phyloP scores from a whole-genome alignment of 2,888 invertebrate genomes.

The Thera obeliscata region DNA sequence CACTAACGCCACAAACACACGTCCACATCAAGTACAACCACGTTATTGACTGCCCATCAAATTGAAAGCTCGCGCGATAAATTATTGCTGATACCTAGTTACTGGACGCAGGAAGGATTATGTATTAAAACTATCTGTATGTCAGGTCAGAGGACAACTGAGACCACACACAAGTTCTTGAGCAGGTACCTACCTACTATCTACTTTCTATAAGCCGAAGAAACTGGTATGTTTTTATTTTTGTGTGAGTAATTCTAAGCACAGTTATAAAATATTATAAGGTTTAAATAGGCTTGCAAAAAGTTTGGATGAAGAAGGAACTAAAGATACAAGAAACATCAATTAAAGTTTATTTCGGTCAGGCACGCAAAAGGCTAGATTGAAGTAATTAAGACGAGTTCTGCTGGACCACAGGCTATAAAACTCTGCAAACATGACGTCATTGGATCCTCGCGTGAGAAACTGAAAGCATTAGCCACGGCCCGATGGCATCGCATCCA shows the following conservation, averaged over 20 bases:
- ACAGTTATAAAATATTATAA: too few relatives aligned
- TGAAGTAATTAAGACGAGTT: slow-evolving; percentile 49
- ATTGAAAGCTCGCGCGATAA: slow-evolving; percentile 60
- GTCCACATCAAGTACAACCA: slow-evolving; percentile 59
- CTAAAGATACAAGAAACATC: slow-evolving; percentile 11
- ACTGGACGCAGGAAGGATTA: slow-evolving; percentile 36
- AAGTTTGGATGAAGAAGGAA: too few relatives aligned
- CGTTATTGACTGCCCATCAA: slow-evolving; percentile 64
- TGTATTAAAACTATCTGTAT: slow-evolving; percentile 30
- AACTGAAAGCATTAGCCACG: slow-evolving; percentile 51
- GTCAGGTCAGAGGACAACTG: slow-evolving; percentile 39
- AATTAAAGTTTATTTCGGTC: slow-evolving; percentile 39
- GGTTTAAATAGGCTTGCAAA: too few relatives aligned
- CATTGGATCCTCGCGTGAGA: slow-evolving; percentile 57
- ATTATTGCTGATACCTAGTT: slow-evolving; percentile 52
- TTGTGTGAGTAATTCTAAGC: too few relatives aligned
- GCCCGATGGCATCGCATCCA: slow-evolving; percentile 34
- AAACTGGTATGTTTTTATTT: background rate
- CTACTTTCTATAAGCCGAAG: background rate
- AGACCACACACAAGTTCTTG: slow-evolving; percentile 25
- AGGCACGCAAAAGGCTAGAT: slow-evolving; percentile 40
- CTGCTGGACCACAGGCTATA: slow-evolving; percentile 43
- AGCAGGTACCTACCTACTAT: slow-evolving; percentile 5
- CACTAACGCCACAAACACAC: slow-evolving; percentile 51
- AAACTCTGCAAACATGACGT: slow-evolving; percentile 52